A percentile compares a stretch with the other conserved stretches of the same genome.
Conservation (phyloP, 92 coral and sea anemone genomes). For the Siderastrea radians region DNA sequence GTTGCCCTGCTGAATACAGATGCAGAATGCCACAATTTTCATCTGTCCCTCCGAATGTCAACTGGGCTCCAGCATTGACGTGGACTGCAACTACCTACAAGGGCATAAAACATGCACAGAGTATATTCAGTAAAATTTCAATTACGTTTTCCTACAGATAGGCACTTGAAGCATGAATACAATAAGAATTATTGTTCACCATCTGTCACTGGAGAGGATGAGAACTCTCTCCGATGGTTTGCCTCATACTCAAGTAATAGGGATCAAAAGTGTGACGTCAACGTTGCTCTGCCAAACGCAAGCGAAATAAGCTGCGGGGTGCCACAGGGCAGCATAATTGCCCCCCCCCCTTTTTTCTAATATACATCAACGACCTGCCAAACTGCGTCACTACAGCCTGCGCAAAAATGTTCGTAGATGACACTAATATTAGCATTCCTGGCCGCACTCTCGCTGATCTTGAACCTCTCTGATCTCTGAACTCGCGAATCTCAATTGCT, state of each 20-base stretch:
- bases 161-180: too few species aligned
- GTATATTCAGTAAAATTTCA: too few species aligned
- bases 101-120: too few species aligned
- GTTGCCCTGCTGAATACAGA: slow-evolving; percentile 69
- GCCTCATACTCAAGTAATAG: slow-evolving; percentile 29
- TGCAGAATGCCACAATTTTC: slow-evolving; percentile 70
- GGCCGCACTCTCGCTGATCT: slow-evolving; percentile 27
- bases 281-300: slow-evolving; percentile 21
- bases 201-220: slow-evolving; percentile 31
- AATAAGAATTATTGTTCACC: too few species aligned
- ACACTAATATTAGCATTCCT: slow-evolving; percentile 50
- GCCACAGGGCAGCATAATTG: slow-evolving; percentile 38
- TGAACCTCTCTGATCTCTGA: slow-evolving; percentile 19
- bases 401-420: slow-evolving; percentile 53
- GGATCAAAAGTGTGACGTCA: slow-evolving; percentile 17
- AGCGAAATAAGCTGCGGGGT: slow-evolving; percentile 24
- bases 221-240: slow-evolving; percentile 17
- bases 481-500: slow-evolving; percentile 16
- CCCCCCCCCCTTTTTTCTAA: slow-evolving; percentile 3
- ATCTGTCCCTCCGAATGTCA: slow-evolving; percentile 75
- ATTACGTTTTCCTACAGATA: too few species aligned
- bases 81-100: slow-evolving; percentile 69
- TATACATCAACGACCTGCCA: neutral
- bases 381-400: slow-evolving; percentile 35
- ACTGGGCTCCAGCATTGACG: slow-evolving; percentile 57